phyloP scores from a whole-genome alignment of 1,140 invertebrate species.

The Chironomus striatipennis region DNA sequence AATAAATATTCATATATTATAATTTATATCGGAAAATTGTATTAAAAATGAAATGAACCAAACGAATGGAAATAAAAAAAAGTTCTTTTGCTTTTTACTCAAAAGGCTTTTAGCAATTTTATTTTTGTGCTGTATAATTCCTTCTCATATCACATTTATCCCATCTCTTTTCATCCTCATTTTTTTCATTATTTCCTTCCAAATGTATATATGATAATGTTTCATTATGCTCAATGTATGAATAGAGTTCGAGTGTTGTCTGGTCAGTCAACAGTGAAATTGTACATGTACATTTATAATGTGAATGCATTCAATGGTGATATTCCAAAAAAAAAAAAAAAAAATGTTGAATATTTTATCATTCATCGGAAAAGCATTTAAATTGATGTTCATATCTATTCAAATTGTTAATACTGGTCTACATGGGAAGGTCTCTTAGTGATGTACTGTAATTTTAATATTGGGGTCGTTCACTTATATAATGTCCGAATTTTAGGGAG shows the following conservation, averaged over 20 bases:
- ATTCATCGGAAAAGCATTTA: background rate
- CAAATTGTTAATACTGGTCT: background rate
- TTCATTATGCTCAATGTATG: background rate
- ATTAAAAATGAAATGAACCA: too few relatives aligned
- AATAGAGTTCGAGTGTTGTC: background rate
- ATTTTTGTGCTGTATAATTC: too few relatives aligned
- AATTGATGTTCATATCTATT: constrained; percentile 8
- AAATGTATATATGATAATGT: background rate
- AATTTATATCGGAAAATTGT: too few relatives aligned
- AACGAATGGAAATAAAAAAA: too few relatives aligned
- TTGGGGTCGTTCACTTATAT: background rate
- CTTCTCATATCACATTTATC: too few relatives aligned
- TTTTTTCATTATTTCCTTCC: background rate
- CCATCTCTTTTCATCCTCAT: too few relatives aligned
- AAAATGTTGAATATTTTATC: background rate
- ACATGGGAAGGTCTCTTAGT: too few relatives aligned
- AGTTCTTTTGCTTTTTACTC: too few relatives aligned
- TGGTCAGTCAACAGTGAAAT: background rate
- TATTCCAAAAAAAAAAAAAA: background rate
- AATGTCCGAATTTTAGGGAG: too few relatives aligned
- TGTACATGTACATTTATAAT: background rate
- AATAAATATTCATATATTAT: too few relatives aligned
- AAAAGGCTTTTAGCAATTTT: too few relatives aligned
- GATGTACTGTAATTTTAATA: too few relatives aligned
- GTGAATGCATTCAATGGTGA: background rate